phyloP scores from a whole-genome alignment of 2,888 invertebrate genomes.

The Synanthedon andrenaeformis region DNA sequence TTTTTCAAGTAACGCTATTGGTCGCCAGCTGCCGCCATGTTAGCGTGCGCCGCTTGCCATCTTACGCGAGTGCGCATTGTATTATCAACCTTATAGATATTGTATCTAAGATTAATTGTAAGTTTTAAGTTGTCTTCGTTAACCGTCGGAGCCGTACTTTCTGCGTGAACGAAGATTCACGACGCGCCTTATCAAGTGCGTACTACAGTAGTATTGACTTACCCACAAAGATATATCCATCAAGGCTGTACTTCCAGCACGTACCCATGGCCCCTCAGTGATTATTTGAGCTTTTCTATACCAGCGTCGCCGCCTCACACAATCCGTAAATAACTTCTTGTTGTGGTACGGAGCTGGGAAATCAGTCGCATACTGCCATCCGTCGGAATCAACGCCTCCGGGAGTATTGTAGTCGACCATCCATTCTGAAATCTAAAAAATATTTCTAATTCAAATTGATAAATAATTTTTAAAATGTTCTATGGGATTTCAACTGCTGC shows the following conservation, averaged over 20 bases:
- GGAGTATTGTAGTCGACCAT: conserved; percentile 90
- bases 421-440: conserved; percentile 83
- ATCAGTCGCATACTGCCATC: conserved; percentile 96
- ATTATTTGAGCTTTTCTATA: conserved; percentile 83
- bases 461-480: background rate
- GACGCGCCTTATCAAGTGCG: no score
- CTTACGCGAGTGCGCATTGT: no score
- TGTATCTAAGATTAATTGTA: no score
- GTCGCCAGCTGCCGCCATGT: no score
- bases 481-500: background rate
- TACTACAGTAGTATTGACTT: conserved; percentile 15
- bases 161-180: no score
- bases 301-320: conserved; percentile 88
- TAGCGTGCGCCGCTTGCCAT: no score
- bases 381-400: conserved; percentile 90
- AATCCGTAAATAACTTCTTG: conserved; percentile 88
- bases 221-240: conserved; percentile 83
- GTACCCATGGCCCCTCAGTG: conserved; percentile 90
- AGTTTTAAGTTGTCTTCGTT: no score
- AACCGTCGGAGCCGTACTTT: no score
- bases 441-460: conserved; percentile 1
- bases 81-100: no score
- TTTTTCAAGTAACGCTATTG: no score
- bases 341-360: conserved; percentile 90
- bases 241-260: conserved; percentile 87